Evolutionary conservation across 2,888 invertebrate genomes (phyloP).

Genomic region (Trichopria drosophilae): DNA sequence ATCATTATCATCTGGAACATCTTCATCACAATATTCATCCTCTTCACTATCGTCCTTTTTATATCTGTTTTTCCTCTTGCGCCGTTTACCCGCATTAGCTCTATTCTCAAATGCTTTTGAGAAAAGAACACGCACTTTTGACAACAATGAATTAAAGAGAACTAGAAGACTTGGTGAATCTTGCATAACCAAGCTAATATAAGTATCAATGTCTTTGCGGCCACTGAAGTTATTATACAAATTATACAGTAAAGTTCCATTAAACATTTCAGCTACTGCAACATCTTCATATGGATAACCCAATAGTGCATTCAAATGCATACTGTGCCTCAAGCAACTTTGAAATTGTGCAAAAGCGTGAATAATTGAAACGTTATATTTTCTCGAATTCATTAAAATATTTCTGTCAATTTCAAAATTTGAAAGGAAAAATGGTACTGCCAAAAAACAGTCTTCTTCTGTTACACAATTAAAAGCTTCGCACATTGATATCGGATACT

Average conservation of each 20-base stretch:
- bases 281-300: constrained; percentile 64
- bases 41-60: constrained; percentile 18
- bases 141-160: constrained; percentile 44
- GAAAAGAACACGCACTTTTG: constrained; percentile 37
- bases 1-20: constrained; percentile 31
- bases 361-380: constrained; percentile 63
- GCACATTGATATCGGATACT: constrained; percentile 52
- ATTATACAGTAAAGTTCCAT: constrained; percentile 79
- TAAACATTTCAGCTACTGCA: constrained; percentile 67
- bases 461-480: constrained; percentile 62
- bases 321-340: constrained; percentile 64
- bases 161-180: constrained; percentile 51
- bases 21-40: constrained; percentile 29
- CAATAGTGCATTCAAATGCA: constrained; percentile 69
- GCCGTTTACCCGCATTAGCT: constrained; percentile 30
- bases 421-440: constrained; percentile 63
- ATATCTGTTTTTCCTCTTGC: constrained; percentile 39
- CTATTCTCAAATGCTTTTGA: constrained; percentile 16
- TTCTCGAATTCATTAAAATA: constrained; percentile 61
- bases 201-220: constrained; percentile 62
- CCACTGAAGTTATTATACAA: constrained; percentile 66
- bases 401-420: constrained; percentile 65
- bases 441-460: constrained; percentile 64
- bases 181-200: constrained; percentile 57
- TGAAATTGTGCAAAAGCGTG: constrained; percentile 72